Evolutionary conservation across 2,888 invertebrate genomes (phyloP), one percentile per base, ranked within the genome.

Genomic region (Mythimna impura): DNA sequence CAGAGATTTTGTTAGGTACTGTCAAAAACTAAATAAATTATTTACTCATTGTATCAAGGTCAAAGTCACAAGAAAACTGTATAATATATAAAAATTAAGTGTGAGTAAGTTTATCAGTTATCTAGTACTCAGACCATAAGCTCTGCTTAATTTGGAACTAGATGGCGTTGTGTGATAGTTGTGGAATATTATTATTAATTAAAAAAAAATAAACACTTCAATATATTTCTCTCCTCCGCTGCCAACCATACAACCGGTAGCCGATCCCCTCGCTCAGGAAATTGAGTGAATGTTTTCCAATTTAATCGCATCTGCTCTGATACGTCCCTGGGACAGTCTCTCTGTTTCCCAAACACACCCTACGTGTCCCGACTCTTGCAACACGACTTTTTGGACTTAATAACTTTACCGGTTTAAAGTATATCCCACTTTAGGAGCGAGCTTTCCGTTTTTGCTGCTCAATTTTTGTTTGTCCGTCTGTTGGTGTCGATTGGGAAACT

Each of bases 221-320:
- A 30, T 17, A 17, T 17, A 58, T 47, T 52, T 89, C 43, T 76
- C 91, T 76, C 92, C 4, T 88, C 90, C 54, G 6, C 47, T 77
- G 87, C 88, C 85, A 87, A 87, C 91, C 87, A 86, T 89, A 90
- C 91, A 86, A 87, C 67, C 79, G 80, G 80, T 81, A 89, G 92
- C 91, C 92, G 86, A 86, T 86, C 92, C 91, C 91, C 93, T 93
- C 93, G 93, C 90, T 89, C 93, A 93, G 95, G 95, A 95, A 95
- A 96, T 95, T 95, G 95, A 95, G 94, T 95, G 95, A 96, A 95
- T 95, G 95, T 95, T 96, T 95, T 95, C 93, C 94, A 93, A 95
- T 95, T 95, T 95, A 95, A 96, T 95, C 94, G 94, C 92, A 94
- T 94, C 95, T 93, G 92, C 88, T 89, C 90, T 92, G 94, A 94